Conservation (phyloP, 1,140 invertebrate species). For the Ladona fulva region DNA sequence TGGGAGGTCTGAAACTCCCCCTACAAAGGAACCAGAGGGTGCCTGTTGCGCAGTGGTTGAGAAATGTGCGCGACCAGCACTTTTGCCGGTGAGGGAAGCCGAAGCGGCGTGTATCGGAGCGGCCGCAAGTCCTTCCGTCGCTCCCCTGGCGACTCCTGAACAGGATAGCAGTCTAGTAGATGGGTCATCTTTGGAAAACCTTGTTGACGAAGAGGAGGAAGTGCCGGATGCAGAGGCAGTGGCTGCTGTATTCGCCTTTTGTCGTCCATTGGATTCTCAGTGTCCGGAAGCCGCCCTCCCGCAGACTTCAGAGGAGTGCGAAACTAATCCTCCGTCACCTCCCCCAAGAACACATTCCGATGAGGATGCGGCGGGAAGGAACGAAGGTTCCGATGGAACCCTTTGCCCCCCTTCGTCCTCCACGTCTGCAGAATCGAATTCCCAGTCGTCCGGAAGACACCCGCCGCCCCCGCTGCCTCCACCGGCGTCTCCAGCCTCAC, state of each 20-base stretch:
- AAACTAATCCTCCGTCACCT: not conserved
- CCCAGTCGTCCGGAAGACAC: not conserved
- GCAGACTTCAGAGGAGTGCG: not conserved
- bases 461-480: conserved; percentile 1
- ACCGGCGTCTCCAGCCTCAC: conserved; percentile 20
- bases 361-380: not conserved
- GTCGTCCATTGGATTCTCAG: not conserved
- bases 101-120: conserved; percentile 22
- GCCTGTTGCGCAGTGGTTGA: not conserved
- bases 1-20: not conserved
- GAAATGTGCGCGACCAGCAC: not conserved
- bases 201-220: conserved; percentile 23
- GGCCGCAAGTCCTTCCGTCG: conserved; percentile 26
- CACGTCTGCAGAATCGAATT: too few relatives aligned
- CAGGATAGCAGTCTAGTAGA: conserved; percentile 46
- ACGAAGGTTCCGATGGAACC: not conserved
- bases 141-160: conserved; percentile 51
- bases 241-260: conserved; percentile 13
- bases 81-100: conserved; percentile 17
- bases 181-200: conserved; percentile 34
- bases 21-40: not conserved
- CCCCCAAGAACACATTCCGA: not conserved
- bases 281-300: not conserved
- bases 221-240: conserved; percentile 15
- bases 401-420: not conserved